phyloP scores from a whole-genome alignment of 2,797 vertebrate genomes.

The Pogonophryne albipinna region DNA sequence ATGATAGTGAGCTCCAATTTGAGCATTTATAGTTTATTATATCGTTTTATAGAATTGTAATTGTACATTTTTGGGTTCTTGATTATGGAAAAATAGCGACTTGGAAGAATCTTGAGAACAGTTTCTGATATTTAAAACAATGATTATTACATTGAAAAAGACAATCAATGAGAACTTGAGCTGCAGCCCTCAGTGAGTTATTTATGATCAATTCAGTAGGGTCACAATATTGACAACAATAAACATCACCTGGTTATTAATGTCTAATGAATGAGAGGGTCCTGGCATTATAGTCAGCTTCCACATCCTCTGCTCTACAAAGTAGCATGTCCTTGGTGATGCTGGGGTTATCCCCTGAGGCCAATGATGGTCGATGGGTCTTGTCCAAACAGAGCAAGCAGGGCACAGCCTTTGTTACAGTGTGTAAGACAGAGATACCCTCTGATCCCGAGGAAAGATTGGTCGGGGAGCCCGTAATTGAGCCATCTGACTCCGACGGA shows the following conservation, averaged over 20 bases:
- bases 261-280: background rate
- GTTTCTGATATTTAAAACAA: background rate
- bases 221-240: background rate
- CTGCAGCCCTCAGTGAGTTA: background rate
- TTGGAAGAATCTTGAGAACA: background rate
- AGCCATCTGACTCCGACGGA: slow-evolving; percentile 68
- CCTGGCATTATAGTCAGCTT: background rate
- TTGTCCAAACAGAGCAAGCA: slow-evolving; percentile 55
- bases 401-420: slow-evolving; percentile 43
- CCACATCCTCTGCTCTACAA: slow-evolving; percentile 23
- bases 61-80: background rate
- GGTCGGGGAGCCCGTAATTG: slow-evolving; percentile 60
- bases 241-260: background rate
- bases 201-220: background rate
- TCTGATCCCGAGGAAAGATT: slow-evolving; percentile 50
- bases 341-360: slow-evolving; percentile 46
- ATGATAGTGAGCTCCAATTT: background rate
- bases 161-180: background rate
- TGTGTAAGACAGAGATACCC: slow-evolving; percentile 51
- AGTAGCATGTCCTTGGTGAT: slow-evolving; percentile 25
- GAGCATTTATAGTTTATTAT: too few species aligned
- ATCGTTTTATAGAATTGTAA: background rate
- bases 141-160: background rate
- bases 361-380: slow-evolving; percentile 36
- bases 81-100: background rate